These are phyloP conservation scores for Melanerpes aurifrons DNA, from an alignment of 2,113 vertebrate species.

Conservation along the genomic window DNA sequence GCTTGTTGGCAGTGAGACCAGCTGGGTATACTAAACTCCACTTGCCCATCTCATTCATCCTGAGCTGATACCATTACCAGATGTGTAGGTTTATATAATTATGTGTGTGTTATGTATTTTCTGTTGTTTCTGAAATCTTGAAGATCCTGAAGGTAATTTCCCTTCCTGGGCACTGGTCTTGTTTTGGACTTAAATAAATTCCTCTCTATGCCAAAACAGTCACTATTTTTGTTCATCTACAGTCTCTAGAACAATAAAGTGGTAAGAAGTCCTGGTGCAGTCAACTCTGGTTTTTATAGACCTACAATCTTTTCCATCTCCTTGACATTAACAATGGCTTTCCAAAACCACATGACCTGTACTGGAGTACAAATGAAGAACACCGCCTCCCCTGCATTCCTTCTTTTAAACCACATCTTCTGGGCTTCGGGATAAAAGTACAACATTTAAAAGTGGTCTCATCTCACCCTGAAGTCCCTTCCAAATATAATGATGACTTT, in stretches of 20 bases:
- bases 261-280: neutral
- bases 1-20: neutral
- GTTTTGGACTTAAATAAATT: neutral
- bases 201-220: neutral
- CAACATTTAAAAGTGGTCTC: neutral
- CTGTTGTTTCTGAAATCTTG: neutral
- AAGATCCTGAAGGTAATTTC: neutral
- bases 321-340: slow-evolving; percentile 3
- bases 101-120: neutral
- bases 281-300: neutral
- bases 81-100: neutral
- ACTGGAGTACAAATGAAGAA: slow-evolving; percentile 24
- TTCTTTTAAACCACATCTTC: neutral
- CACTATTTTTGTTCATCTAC: neutral
- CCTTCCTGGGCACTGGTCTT: neutral
- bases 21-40: neutral
- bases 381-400: neutral
- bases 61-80: neutral
- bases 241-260: neutral
- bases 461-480: neutral
- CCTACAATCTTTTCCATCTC: neutral
- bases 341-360: neutral
- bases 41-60: neutral
- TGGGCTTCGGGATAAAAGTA: neutral
- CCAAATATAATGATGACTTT: neutral